Evolutionary conservation across 2,797 vertebrate genomes (phyloP), one percentile per base, ranked within the genome.

Genomic region (Melanotaenia parkinsoni): DNA sequence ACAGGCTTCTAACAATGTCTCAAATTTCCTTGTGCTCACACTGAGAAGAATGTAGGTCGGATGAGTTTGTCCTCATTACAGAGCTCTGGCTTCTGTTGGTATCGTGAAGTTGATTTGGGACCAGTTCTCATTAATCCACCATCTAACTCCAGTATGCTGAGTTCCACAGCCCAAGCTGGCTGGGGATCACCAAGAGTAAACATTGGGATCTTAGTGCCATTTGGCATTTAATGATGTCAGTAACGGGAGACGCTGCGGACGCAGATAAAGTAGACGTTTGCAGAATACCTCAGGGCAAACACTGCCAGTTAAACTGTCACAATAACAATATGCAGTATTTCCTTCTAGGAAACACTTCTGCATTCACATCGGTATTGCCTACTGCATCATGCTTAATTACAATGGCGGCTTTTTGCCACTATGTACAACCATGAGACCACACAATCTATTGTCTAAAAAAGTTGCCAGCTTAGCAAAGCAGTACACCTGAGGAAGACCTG

Each of bases 11-110:
- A 67, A 79, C 73, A 58, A 35, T 38, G 64, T 86, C 73, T 82
- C 69, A 43, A 35, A 77, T 74, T 85, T 79, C 68, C 68, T 74
- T 50, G 58, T 59, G 58, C 35, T 76, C 72, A 63, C 59, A 69
- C 77, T 67, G 57, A 74, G 70, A 77, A 81, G 77, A 90, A 93
- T 92, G 81, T 89, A 87, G 90, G 88, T 90, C 85, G 79, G 60
- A 80, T 66, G 80, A 35, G 47, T 87, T 76, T 87, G 85, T 80
- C 89, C 88, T 91, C 88, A 87, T 92, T 91, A 88, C 79, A 33
- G 74, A 76, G 76, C 84, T 79, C 76, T 68, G 70, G 54, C 80
- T 81, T 80, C 80, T 78, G 79, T 79, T 50, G 9, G 51, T 72
- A 51, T 82, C 67, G 67, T 63, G 82, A 63, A 72, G 80, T 72